These are phyloP conservation scores for Sinosuthora webbiana DNA, from an alignment of 2,113 vertebrate genomes.

Conservation along the genomic window DNA sequence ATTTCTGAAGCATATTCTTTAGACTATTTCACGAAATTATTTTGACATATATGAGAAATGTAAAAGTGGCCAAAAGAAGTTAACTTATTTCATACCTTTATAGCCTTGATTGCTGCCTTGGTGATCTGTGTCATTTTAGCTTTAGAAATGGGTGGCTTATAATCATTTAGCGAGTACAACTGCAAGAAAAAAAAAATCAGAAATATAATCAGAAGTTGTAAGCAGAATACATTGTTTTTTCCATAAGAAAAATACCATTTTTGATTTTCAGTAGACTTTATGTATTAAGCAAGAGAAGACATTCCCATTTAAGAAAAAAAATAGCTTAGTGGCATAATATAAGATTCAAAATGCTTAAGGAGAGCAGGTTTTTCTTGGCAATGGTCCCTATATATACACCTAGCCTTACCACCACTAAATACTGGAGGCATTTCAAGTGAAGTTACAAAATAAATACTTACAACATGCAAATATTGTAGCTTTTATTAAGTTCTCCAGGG, in stretches of 20 bases:
- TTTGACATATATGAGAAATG: not conserved
- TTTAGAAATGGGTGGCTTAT: slow-evolving; percentile 99
- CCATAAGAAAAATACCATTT: not conserved
- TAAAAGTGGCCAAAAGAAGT: not conserved
- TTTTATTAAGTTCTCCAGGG: not conserved
- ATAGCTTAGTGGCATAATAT: not conserved
- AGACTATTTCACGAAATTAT: not conserved
- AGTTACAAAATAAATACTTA: not conserved
- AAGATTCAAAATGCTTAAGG: not conserved
- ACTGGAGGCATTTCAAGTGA: not conserved
- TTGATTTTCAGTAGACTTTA: not conserved
- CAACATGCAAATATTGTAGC: fast-evolving
- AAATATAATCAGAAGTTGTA: not conserved
- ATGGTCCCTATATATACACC: not conserved
- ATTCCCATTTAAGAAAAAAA: not conserved
- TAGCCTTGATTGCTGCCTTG: slow-evolving; percentile 98
- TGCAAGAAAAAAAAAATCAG: slow-evolving; percentile 50
- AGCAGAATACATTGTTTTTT: not conserved
- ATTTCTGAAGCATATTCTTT: not conserved
- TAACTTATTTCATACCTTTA: slow-evolving; percentile 88
- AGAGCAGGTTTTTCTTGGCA: not conserved
- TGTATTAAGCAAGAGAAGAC: not conserved
- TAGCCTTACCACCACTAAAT: not conserved
- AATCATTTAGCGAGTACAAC: slow-evolving; percentile 98
- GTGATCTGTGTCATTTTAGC: slow-evolving; percentile 99